Base-by-base conservation (phyloP, 2,888 invertebrate species). In the Dryomyza anilis region DNA sequence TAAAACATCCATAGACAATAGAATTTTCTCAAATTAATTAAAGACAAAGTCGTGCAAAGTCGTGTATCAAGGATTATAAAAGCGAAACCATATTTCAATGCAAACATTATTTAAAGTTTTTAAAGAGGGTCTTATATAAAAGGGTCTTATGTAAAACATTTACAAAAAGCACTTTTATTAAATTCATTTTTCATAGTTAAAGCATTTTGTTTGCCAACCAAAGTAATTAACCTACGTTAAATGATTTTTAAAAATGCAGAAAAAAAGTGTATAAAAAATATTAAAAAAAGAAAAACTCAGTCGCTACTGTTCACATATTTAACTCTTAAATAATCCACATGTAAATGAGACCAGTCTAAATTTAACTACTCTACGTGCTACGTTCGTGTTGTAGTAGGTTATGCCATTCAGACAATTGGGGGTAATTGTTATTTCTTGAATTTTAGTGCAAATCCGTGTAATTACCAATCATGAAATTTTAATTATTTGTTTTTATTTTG, bases 71-170 rank as follows among this genome's bases (percentile, higher is more conserved):
- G n/a, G n/a, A n/a, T n/a, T n/a, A n/a, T n/a, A n/a, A n/a, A n/a
- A n/a, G n/a, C n/a, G n/a, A n/a, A n/a, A n/a, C n/a, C n/a, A n/a
- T n/a, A n/a, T n/a, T n/a, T n/a, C n/a, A n/a, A n/a, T n/a, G n/a
- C n/a, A n/a, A n/a, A n/a, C n/a, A n/a, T n/a, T n/a, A n/a, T n/a
- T n/a, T n/a, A n/a, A n/a, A n/a, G n/a, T n/a, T n/a, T n/a, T n/a
- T n/a, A n/a, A n/a, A n/a, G n/a, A n/a, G n/a, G n/a, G n/a, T n/a
- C n/a, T n/a, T n/a, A n/a, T n/a, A n/a, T n/a, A n/a, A n/a, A n/a
- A n/a, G n/a, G n/a, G n/a, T n/a, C 39, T 57, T 57, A 57, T 57
- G 57, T 57, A 57, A 57, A 57, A 36, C 12, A 25, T 57, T 57
- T 43, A 43, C 43, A 57, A 57, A 57, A 57, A 39, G n/a, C n/a